Base-by-base conservation (phyloP, 1,140 invertebrate species). In the Euura saliciscinereae region DNA sequence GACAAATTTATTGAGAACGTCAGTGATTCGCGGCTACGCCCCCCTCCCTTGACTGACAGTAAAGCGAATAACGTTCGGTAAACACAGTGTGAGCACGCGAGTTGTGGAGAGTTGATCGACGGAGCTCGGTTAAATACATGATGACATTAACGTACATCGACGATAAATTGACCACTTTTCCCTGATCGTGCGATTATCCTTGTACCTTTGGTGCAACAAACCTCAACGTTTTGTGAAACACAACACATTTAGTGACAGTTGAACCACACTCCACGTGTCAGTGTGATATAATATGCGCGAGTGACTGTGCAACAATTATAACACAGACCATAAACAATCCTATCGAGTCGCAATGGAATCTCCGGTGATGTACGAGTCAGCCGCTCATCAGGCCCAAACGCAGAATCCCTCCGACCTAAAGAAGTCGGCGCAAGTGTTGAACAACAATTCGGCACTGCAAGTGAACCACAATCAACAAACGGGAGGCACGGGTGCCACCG, bases 351-450 rank as follows among this genome's bases (percentile, higher is more conserved):
- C 72, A 71, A 87, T 87, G 85, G 85, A 87, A 73, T 87, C 85
- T 65, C 85, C 86, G 71, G 86, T 86, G 74, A 87, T 87, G 86
- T 87, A 87, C 79, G 86, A 87, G 74, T 75, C 85, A 44, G 71
- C 83, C 78, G 83, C 83, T 70, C 85, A 86, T 68, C 86, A 87
- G 82, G 82, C 79, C 71, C 84, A 86, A 78, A 77, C 73, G 70
- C 83, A 82, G 71, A 80, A 80, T 42, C 13, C 68, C 66, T 74
- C 78, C 68, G 84, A 86, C 68, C 77, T 85, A 3, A 86, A 87
- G 76, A 86, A 87, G 74, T 72, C 79, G 4, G 77, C 80, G 51
- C 82, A 84, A 70, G 77, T 86, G 45, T 75, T 82, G 46, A 78
- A 77, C 69, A 82, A 83, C 74, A 83, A 85, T 68, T 84, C 84